These are phyloP conservation scores for Manacus vitellinus DNA, from an alignment of 2,113 vertebrate species.

Conservation along the genomic window DNA sequence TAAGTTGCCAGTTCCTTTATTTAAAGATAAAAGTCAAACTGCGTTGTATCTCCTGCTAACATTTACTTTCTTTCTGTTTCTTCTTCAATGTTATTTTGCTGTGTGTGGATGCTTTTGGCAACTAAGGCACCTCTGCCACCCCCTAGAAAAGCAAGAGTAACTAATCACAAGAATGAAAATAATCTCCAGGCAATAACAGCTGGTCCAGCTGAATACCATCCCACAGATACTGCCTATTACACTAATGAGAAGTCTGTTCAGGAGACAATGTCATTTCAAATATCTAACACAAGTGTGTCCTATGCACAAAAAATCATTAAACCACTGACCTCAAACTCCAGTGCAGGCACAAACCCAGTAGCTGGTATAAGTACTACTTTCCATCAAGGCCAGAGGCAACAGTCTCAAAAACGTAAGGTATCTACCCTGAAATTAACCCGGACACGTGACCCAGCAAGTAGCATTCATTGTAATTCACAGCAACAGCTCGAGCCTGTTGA, in stretches of 20 bases:
- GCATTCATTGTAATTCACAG: neutral
- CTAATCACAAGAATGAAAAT: constrained; percentile 53
- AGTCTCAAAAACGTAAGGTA: constrained; percentile 80
- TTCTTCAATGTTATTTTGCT: constrained; percentile 73
- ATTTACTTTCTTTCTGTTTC: constrained; percentile 77
- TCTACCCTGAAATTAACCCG: constrained; percentile 86
- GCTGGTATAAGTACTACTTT: constrained; percentile 56
- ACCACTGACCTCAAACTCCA: constrained; percentile 33
- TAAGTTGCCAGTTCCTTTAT: constrained; percentile 10
- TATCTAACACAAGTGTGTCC: constrained; percentile 79
- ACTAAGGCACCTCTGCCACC: constrained; percentile 83
- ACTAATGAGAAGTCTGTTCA: constrained; percentile 67
- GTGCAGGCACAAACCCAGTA: constrained; percentile 23
- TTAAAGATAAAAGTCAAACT: constrained; percentile 15
- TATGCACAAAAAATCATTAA: constrained; percentile 75
- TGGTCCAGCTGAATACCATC: neutral
- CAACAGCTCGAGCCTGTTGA: constrained; percentile 44
- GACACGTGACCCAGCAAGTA: constrained; percentile 50
- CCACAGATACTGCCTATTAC: constrained; percentile 23
- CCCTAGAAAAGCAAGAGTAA: constrained; percentile 80
- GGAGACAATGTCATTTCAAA: constrained; percentile 76
- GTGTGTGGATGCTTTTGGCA: constrained; percentile 76
- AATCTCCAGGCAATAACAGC: constrained; percentile 55
- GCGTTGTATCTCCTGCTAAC: constrained; percentile 70
- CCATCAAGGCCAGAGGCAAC: constrained; percentile 71